These are phyloP conservation scores for Callopanchax toddi DNA, from an alignment of 2,113 vertebrate species.

Conservation along the genomic window DNA sequence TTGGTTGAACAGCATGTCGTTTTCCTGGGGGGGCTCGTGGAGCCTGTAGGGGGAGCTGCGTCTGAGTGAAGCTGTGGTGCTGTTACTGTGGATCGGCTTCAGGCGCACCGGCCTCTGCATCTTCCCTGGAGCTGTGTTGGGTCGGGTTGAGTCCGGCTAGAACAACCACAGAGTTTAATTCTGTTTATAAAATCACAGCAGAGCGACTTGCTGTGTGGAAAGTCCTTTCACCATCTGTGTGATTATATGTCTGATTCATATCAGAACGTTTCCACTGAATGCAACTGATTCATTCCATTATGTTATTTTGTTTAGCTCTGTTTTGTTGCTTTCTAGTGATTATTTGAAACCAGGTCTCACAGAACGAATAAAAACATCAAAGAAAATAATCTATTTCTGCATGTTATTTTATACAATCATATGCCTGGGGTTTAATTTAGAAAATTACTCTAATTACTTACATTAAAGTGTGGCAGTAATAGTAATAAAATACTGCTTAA, in stretches of 20 bases:
- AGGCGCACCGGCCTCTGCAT: conserved; percentile 81
- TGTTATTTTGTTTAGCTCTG: neutral
- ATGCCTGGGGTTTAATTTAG: too few relatives aligned
- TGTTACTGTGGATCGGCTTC: conserved; percentile 77
- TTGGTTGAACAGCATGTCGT: conserved; percentile 58
- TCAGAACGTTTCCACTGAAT: neutral
- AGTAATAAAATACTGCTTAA: too few relatives aligned
- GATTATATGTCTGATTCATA: neutral
- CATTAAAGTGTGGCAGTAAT: too few relatives aligned
- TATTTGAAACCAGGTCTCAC: too few relatives aligned
- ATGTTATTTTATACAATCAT: too few relatives aligned
- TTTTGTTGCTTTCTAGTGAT: too few relatives aligned
- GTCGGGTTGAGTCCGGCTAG: conserved; percentile 80
- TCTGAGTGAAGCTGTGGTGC: conserved; percentile 59
- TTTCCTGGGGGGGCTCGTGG: conserved; percentile 58
- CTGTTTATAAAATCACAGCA: neutral
- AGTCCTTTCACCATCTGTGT: neutral
- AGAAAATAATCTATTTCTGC: too few relatives aligned
- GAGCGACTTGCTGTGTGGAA: neutral
- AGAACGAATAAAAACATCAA: too few relatives aligned
- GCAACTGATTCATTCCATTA: too few relatives aligned
- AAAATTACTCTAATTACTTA: too few relatives aligned
- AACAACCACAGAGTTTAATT: neutral
- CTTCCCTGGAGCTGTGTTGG: conserved; percentile 87
- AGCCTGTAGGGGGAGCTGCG: conserved; percentile 69